These are phyloP conservation scores for Eulemur macaco DNA, from an alignment of 2,113 vertebrate genomes.

Conservation along the genomic window DNA sequence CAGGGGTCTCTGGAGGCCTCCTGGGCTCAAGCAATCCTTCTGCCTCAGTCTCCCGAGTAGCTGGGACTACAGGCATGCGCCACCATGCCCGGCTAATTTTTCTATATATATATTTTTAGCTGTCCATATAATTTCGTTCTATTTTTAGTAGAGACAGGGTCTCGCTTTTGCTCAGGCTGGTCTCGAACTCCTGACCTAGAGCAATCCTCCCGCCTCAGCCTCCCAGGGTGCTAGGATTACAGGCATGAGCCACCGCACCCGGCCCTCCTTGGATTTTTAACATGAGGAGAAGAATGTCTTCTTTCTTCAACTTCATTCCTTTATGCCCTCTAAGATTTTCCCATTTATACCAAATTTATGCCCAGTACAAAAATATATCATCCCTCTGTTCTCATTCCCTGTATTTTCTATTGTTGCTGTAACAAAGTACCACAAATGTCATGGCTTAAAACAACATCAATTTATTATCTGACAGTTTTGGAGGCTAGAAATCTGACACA, in stretches of 20 bases:
- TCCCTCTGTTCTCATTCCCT: background rate
- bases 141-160: no score
- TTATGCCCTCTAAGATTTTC: background rate
- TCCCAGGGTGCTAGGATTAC: no score
- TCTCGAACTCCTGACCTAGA: no score
- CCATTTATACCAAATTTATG: background rate
- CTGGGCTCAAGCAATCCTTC: no score
- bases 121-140: no score
- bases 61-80: no score
- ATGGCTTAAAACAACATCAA: background rate
- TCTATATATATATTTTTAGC: no score
- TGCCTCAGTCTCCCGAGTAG: no score
- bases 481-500: background rate
- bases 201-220: no score
- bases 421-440: background rate
- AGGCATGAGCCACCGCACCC: no score
- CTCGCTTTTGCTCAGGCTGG: no score
- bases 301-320: background rate
- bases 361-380: background rate
- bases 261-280: background rate
- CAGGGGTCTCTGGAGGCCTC: background rate
- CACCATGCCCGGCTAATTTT: no score
- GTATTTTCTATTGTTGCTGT: background rate
- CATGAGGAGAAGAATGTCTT: background rate
- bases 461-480: background rate